Conservation (phyloP, 1,140 invertebrate species). For the Pantala flavescens region DNA sequence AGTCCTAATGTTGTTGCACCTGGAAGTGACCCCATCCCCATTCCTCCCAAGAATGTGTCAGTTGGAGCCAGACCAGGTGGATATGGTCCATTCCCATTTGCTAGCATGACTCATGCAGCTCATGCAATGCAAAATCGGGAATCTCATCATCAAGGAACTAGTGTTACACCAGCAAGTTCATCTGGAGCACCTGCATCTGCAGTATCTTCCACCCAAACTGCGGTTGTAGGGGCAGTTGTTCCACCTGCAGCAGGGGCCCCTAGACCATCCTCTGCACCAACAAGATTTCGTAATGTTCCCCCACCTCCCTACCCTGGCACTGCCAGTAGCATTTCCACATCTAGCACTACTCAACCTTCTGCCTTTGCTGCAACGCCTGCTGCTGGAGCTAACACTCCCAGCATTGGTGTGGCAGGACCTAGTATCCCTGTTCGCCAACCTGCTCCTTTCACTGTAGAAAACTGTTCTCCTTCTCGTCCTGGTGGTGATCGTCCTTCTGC, state of each 20-base stretch:
- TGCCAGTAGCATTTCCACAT: conserved; percentile 11
- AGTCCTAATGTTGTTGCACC: conserved; percentile 35
- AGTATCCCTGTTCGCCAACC: background rate
- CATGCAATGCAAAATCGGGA: conserved; percentile 26
- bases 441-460: background rate
- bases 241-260: background rate
- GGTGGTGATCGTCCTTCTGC: background rate
- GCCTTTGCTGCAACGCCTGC: conserved; percentile 1
- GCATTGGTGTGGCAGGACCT: background rate
- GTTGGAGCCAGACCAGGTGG: conserved; percentile 30
- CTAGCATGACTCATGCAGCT: conserved; percentile 79
- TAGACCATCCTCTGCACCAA: background rate
- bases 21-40: conserved; percentile 30
- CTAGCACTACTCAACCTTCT: background rate
- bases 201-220: conserved; percentile 5
- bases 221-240: background rate
- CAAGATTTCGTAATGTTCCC: conserved; percentile 22
- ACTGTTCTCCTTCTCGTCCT: background rate
- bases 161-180: conserved; percentile 12
- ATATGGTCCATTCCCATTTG: conserved; percentile 66
- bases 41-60: conserved; percentile 25
- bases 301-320: conserved; percentile 39
- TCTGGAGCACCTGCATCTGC: conserved; percentile 7
- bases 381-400: background rate
- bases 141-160: conserved; percentile 20